A percentile compares a stretch with the other conserved stretches of the same genome.
Conservation (phyloP, 30 jellyfish, hydroid and myxozoan genomes). For the Aurelia aurita region DNA sequence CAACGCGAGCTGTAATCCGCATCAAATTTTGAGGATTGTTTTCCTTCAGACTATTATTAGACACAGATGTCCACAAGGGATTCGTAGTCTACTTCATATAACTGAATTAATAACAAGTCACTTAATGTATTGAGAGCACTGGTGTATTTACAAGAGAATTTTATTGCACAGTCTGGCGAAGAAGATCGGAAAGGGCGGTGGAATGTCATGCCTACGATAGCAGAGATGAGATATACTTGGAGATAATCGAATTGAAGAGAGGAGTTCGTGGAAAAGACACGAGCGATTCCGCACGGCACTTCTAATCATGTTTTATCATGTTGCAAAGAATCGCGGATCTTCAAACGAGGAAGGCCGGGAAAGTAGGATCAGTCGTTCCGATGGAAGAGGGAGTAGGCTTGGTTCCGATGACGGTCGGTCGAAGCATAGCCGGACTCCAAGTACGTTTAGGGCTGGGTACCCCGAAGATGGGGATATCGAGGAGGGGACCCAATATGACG, state of each 20-base stretch:
- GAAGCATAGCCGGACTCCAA: constrained; percentile 84
- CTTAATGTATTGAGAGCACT: constrained; percentile 1
- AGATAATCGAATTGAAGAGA: neutral
- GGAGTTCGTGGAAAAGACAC: neutral
- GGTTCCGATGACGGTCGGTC: constrained; percentile 79
- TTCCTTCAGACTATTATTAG: constrained; percentile 63
- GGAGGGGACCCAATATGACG: constrained; percentile 50
- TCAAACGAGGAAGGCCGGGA: constrained; percentile 77
- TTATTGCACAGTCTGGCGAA: constrained; percentile 1
- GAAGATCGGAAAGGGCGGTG: constrained; percentile 9
- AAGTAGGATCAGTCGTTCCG: constrained; percentile 83
- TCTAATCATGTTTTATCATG: constrained; percentile 89
- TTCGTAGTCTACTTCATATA: constrained; percentile 10
- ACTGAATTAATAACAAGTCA: constrained; percentile 17
- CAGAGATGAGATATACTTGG: neutral
- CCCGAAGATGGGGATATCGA: constrained; percentile 70
- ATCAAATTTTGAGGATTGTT: constrained; percentile 48
- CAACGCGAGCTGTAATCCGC: constrained; percentile 64
- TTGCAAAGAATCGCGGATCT: constrained; percentile 78
- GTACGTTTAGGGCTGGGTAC: constrained; percentile 69
- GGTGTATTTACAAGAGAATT: constrained; percentile 11
- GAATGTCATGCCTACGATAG: neutral
- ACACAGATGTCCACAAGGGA: constrained; percentile 66
- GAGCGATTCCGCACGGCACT: no score
- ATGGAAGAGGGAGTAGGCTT: constrained; percentile 79